Base-by-base conservation (phyloP, 2,888 invertebrate species). In the Ethmia dodecea region DNA sequence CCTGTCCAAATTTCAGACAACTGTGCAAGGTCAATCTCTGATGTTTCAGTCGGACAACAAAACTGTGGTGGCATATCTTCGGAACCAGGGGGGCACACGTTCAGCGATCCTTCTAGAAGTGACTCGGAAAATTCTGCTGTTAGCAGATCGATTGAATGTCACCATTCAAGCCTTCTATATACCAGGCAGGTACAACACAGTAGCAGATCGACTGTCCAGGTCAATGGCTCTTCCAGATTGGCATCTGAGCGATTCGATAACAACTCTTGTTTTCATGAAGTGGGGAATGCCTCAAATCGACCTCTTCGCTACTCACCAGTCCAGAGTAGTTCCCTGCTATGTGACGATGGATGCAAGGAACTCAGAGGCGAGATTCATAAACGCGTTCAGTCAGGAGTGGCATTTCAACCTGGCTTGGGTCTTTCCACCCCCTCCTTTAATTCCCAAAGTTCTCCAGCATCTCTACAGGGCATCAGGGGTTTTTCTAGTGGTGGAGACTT, bases 31-130 rank as follows among this genome's bases (percentile, higher is more conserved):
- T 12, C 11, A 9, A 13, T 13, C 12, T 4, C 12, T 48, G 1
- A 39, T 49, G 42, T 2, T 52, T 0, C 51, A 52, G 16, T 40
- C 46, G 5, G 54, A 52, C 52, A 54, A 47, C 40, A 37, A 16
- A 6, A 52, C 49, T 0, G 48, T 51, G 0, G 42, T 52, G 0
- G 27, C 53, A 0, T 51, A 51, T 15, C 5, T 55, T 8, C 13
- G 40, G 13, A 51, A 48, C 2, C 49, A 54, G 15, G 54, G 52
- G 0, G 49, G 50, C 0, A 43, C 36, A 8, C 31, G 22, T 12
- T 38, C 43, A 8, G 0, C 16, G 1, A 10, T 20, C 10, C 33
- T 40, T 1, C 13, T 30, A 14, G 22, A 32, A 13, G 10, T 13
- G 0, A 25, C 32, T 3, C 8, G 20, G n/a, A 9, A 35, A 13